phyloP scores from a whole-genome alignment of 2,113 vertebrate genomes.

The Promerops cafer region DNA sequence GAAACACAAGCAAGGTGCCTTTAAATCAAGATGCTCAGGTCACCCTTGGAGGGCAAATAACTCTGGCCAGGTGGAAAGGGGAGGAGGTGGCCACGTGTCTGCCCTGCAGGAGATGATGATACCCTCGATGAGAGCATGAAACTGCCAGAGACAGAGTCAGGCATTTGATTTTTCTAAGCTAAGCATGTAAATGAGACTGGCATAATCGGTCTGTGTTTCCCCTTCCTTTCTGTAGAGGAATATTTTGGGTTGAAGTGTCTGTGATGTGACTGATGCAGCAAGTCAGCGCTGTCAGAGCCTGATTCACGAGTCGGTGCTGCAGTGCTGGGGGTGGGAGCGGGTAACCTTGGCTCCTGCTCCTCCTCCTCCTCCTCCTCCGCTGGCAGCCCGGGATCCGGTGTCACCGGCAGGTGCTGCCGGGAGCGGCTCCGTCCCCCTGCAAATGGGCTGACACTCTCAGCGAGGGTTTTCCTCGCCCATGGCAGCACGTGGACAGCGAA shows the following conservation, averaged over 20 bases:
- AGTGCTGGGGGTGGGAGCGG: not conserved
- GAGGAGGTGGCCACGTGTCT: not conserved
- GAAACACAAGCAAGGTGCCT: not conserved
- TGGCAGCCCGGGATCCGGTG: not conserved
- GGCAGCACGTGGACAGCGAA: fast-evolving
- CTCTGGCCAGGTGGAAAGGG: not conserved
- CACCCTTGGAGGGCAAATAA: not conserved
- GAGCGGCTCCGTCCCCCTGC: not conserved
- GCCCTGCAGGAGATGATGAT: not conserved
- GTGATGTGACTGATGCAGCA: slow-evolving; percentile 1
- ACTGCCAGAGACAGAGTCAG: not conserved
- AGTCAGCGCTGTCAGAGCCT: not conserved
- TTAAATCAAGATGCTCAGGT: not conserved
- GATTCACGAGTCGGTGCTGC: not conserved
- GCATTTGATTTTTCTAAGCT: not conserved
- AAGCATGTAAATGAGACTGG: not conserved
- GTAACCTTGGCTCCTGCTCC: not conserved
- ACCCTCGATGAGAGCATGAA: not conserved
- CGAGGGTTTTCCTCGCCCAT: fast-evolving
- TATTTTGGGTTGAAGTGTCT: slow-evolving; percentile 9
- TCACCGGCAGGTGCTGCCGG: not conserved
- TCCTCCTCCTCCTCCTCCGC: not conserved
- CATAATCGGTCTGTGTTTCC: not conserved
- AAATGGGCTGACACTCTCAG: not conserved
- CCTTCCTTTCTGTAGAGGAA: not conserved